A percentile compares a stretch with the other conserved stretches of the same genome.
These are phyloP conservation scores for Palythoa caribaeorum DNA, from an alignment of 92 coral and sea anemone species.

Conservation along the genomic window DNA sequence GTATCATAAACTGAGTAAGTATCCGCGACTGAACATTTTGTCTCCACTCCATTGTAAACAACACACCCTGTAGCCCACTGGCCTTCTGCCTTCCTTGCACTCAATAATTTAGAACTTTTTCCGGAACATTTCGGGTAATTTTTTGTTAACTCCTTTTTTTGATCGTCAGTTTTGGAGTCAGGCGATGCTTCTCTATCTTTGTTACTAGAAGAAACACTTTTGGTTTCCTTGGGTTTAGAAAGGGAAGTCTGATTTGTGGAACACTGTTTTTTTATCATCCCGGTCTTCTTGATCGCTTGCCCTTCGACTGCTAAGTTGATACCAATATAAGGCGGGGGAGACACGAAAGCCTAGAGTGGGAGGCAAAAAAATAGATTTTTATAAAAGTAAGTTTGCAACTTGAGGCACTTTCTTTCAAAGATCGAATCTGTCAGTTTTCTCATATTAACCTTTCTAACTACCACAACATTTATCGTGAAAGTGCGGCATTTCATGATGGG, in stretches of 20 bases:
- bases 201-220: constrained; percentile 34
- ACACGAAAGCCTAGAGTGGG: constrained; percentile 76
- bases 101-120: constrained; percentile 38
- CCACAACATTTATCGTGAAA: too few relatives aligned
- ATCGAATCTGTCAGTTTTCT: not conserved
- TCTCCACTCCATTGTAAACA: constrained; percentile 36
- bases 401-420: not conserved
- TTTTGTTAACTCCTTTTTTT: not conserved
- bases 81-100: constrained; percentile 65
- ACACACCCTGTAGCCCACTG: constrained; percentile 76
- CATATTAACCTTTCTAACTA: not conserved
- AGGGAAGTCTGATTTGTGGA: constrained; percentile 64
- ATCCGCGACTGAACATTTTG: constrained; percentile 56
- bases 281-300: constrained; percentile 73
- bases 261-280: constrained; percentile 34
- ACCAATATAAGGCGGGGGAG: constrained; percentile 97
- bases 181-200: constrained; percentile 7
- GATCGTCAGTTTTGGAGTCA: constrained; percentile 48
- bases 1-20: constrained; percentile 61
- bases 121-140: not conserved
- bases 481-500: too few relatives aligned
- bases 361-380: not conserved
- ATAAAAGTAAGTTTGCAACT: too few relatives aligned
- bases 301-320: constrained; percentile 89
- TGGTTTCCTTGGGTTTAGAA: constrained; percentile 71